A percentile compares a stretch with the other conserved stretches of the same genome.
phyloP scores from a whole-genome alignment of 2,113 vertebrate species.

The Melierax canorus region DNA sequence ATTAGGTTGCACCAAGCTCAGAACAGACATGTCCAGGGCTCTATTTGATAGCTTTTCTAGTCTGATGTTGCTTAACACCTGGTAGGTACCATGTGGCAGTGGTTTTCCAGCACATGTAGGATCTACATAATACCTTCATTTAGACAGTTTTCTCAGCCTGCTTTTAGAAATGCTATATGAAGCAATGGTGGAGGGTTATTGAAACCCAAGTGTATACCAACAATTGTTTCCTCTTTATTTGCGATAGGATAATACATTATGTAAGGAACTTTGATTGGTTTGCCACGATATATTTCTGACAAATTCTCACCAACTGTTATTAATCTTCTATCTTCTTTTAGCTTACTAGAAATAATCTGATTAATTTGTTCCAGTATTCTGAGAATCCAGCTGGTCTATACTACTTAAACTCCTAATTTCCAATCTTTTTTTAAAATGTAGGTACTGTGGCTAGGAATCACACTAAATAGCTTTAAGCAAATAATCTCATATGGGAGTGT shows the following conservation, averaged over 20 bases:
- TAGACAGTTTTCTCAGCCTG: neutral
- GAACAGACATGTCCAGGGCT: neutral
- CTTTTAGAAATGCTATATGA: neutral
- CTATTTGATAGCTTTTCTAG: neutral
- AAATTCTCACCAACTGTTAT: neutral
- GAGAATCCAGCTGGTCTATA: neutral
- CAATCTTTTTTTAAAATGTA: neutral
- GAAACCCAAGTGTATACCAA: neutral
- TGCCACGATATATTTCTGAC: neutral
- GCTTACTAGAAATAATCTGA: neutral
- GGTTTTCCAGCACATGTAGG: neutral
- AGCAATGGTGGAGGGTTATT: neutral
- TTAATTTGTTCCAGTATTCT: neutral
- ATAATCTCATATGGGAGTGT: neutral
- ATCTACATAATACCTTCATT: neutral
- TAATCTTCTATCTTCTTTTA: neutral
- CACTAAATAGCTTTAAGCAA: neutral
- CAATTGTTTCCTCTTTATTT: neutral
- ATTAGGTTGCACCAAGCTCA: neutral
- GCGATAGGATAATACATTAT: neutral
- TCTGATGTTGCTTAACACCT: neutral
- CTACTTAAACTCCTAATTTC: neutral
- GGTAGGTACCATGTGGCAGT: neutral
- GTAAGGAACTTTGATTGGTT: neutral
- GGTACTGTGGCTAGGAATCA: neutral